Evolutionary conservation across 1,140 invertebrate species (phyloP).

Genomic region (Atta cephalotes): DNA sequence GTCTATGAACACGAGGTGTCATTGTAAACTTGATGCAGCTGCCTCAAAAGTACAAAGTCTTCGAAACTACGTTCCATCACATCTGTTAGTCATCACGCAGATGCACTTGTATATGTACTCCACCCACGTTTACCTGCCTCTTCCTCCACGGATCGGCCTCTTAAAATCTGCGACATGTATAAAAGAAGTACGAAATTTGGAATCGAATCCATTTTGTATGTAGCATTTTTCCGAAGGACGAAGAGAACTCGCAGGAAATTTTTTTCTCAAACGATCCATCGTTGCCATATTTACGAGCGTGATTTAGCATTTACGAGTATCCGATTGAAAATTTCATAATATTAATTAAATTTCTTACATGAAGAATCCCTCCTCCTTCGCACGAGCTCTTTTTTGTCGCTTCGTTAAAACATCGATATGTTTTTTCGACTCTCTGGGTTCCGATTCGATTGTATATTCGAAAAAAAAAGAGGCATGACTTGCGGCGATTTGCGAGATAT

Average conservation of each 20-base stretch:
- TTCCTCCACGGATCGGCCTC: not conserved
- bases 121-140: not conserved
- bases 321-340: conserved; percentile 25
- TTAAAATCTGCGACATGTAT: not conserved
- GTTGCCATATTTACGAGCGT: not conserved
- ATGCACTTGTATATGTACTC: not conserved
- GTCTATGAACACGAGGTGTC: not conserved
- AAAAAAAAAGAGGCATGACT: not conserved
- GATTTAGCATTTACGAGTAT: not conserved
- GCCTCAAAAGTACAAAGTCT: conserved; percentile 51
- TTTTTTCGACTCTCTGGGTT: not conserved
- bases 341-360: conserved; percentile 46
- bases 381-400: not conserved
- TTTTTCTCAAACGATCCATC: not conserved
- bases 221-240: not conserved
- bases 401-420: not conserved
- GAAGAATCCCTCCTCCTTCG: not conserved
- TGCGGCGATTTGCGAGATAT: too few relatives aligned
- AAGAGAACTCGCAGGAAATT: not conserved
- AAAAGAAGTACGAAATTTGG: not conserved
- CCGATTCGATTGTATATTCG: not conserved
- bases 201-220: not conserved
- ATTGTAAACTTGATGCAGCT: conserved; percentile 13
- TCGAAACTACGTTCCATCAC: not conserved
- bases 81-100: conserved; percentile 16